These are phyloP conservation scores for Serranus cabrilla DNA, from an alignment of 2,797 vertebrate species.

Conservation along the genomic window DNA sequence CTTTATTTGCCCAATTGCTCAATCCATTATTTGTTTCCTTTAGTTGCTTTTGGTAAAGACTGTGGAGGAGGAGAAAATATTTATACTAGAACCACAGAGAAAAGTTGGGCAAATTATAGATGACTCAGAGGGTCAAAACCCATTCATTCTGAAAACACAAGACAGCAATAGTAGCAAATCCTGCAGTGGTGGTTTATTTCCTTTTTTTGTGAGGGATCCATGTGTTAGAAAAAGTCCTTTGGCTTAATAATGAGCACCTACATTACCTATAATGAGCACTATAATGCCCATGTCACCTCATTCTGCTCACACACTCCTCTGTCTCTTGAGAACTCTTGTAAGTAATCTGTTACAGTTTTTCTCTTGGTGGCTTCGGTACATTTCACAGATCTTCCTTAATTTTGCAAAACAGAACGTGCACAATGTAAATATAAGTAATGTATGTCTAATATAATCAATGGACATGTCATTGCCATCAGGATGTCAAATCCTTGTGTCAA, in stretches of 20 bases:
- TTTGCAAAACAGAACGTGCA: too few species aligned
- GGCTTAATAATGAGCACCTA: constrained; percentile 9
- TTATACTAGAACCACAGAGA: constrained; percentile 16
- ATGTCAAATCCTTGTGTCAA: too few species aligned
- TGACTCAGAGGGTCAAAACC: constrained; percentile 19
- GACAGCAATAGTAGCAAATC: background rate
- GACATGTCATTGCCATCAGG: too few species aligned
- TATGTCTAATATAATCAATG: too few species aligned
- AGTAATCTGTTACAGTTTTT: constrained; percentile 8
- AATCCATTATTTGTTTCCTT: constrained; percentile 53
- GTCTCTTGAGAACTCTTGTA: constrained; percentile 9
- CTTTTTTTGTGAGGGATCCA: constrained; percentile 14
- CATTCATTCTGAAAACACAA: constrained; percentile 32
- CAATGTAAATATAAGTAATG: too few species aligned
- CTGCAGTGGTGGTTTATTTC: constrained; percentile 16
- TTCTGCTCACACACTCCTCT: background rate
- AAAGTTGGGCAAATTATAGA: constrained; percentile 32
- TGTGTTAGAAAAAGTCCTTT: constrained; percentile 15
- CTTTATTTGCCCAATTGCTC: constrained; percentile 46
- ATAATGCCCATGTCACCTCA: background rate
- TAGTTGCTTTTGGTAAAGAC: constrained; percentile 36
- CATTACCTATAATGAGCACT: constrained; percentile 4
- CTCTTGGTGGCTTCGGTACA: too few species aligned
- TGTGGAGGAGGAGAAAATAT: constrained; percentile 19
- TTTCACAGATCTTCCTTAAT: too few species aligned